Evolutionary conservation across 1,140 invertebrate genomes (phyloP).

Genomic region (Zaprionus vittiger): DNA sequence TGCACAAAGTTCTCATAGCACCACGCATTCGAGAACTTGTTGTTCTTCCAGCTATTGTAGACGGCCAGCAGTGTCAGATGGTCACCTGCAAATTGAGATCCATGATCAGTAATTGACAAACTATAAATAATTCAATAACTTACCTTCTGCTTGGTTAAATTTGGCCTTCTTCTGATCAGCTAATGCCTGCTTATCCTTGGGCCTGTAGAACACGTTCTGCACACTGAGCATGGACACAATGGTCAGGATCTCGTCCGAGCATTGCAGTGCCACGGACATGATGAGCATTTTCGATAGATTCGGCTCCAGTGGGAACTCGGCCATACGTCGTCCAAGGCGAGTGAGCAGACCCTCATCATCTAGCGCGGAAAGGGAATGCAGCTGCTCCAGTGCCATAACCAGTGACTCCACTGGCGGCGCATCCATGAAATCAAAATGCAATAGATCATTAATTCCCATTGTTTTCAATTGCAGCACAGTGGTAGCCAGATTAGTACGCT

Average conservation of each 20-base stretch:
- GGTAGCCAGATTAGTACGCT: conserved; percentile 98
- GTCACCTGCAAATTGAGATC: conserved; percentile 87
- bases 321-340: conserved; percentile 97
- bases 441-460: conserved; percentile 99
- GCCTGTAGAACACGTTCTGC: conserved; percentile 99
- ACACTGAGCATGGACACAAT: conserved; percentile 99
- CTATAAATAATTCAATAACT: background rate
- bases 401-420: conserved; percentile 98
- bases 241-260: conserved; percentile 99
- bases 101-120: background rate
- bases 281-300: conserved; percentile 99
- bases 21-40: conserved; percentile 99
- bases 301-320: conserved; percentile 99
- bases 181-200: conserved; percentile 98
- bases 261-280: conserved; percentile 99
- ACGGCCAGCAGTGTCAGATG: conserved; percentile 99
- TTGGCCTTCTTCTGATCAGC: conserved; percentile 99
- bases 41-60: conserved; percentile 99
- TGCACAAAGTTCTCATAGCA: conserved; percentile 99
- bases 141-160: conserved; percentile 98
- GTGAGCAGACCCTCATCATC: conserved; percentile 99
- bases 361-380: conserved; percentile 98
- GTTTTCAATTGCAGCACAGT: conserved; percentile 98
- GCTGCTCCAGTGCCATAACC: conserved; percentile 98
- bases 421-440: conserved; percentile 99